Percentiles rank a stretch among this genome's conserved stretches.
Evolutionary conservation across 2,797 vertebrate genomes (phyloP).

Genomic region (Sciaenops ocellatus): DNA sequence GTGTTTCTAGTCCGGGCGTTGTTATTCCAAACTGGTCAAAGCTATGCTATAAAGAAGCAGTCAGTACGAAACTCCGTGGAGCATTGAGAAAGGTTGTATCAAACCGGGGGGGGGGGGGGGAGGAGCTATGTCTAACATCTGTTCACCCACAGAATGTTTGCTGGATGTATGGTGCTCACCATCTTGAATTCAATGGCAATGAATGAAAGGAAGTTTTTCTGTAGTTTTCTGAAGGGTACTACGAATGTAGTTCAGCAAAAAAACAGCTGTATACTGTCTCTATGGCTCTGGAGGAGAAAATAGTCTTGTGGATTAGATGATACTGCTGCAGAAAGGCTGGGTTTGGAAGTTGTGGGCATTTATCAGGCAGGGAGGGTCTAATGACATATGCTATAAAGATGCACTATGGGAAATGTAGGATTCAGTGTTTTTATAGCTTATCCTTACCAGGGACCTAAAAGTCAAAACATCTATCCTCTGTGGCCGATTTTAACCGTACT

Average conservation of each 20-base stretch:
- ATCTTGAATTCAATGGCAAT: conserved; percentile 37
- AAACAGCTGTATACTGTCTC: neutral
- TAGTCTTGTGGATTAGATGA: no score
- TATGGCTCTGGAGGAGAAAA: neutral
- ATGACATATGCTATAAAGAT: neutral
- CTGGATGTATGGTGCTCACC: conserved; percentile 47
- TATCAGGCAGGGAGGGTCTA: neutral
- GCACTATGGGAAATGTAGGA: neutral
- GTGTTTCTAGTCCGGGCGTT: conserved; percentile 42
- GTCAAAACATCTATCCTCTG: neutral
- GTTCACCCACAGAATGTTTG: conserved; percentile 52
- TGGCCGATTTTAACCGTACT: neutral
- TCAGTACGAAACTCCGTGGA: conserved; percentile 37
- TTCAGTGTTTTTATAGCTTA: neutral
- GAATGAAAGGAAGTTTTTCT: conserved; percentile 12
- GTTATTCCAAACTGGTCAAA: conserved; percentile 59
- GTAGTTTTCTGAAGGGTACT: neutral
- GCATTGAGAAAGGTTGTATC: neutral
- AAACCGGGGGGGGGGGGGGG: no score
- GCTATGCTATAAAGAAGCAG: conserved; percentile 46
- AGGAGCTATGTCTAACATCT: no score
- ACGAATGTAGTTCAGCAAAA: neutral
- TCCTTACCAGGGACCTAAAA: neutral
- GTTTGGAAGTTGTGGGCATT: neutral
- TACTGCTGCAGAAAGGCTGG: neutral